phyloP scores from a whole-genome alignment of 2,797 vertebrate species.

The Simalia tracyae region DNA sequence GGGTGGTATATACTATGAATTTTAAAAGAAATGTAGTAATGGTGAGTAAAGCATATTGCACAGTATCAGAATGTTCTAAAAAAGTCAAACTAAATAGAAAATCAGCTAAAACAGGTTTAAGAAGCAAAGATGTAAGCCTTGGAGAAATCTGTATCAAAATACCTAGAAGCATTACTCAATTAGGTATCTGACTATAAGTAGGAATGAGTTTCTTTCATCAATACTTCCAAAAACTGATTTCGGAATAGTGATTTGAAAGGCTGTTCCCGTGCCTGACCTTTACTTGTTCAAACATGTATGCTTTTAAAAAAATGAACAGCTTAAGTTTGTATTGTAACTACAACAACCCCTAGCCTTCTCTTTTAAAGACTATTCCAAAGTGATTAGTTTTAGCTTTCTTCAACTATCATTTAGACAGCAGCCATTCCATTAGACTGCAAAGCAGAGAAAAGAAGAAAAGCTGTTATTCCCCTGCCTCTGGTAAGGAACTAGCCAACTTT shows the following conservation, averaged over 20 bases:
- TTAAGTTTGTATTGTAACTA: not conserved
- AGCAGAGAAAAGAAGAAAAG: not conserved
- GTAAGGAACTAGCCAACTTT: not conserved
- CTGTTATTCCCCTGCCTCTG: not conserved
- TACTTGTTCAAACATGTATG: not conserved
- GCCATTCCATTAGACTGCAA: not conserved
- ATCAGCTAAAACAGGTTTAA: not conserved
- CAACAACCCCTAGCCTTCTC: not conserved
- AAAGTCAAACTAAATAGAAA: not conserved
- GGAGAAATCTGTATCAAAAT: not conserved
- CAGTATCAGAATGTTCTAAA: not conserved
- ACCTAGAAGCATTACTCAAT: not conserved
- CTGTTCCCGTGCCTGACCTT: not conserved
- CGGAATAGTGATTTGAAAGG: not conserved
- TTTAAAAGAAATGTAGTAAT: not conserved
- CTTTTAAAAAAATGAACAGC: not conserved
- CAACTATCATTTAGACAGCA: not conserved
- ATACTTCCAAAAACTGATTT: not conserved
- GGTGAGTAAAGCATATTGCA: not conserved
- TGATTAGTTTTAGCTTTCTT: not conserved
- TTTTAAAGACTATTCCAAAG: not conserved
- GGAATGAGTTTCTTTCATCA: not conserved
- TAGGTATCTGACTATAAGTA: not conserved
- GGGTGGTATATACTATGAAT: not conserved
- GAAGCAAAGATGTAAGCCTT: not conserved